phyloP scores from a whole-genome alignment of 2,888 invertebrate species.

The Leucophenga montana region DNA sequence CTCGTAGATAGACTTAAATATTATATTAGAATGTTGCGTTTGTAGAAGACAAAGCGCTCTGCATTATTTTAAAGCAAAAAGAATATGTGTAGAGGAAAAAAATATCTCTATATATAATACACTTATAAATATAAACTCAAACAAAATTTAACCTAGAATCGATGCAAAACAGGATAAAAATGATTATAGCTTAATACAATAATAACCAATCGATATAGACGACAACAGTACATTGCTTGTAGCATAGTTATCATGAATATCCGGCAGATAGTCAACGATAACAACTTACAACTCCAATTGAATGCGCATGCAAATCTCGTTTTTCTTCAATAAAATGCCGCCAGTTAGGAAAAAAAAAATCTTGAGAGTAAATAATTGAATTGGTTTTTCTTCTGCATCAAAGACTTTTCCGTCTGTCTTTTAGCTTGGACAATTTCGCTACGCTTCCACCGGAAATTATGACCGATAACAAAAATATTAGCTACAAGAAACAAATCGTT shows the following conservation, averaged over 20 bases:
- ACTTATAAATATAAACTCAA: conserved; percentile 1
- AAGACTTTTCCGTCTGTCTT: not conserved
- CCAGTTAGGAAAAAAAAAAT: conserved; percentile 15
- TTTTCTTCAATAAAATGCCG: conserved; percentile 4
- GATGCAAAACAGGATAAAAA: conserved; percentile 5
- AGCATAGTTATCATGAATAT: not conserved
- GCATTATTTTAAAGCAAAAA: too few relatives aligned
- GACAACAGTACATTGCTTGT: not conserved
- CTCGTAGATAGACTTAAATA: too few relatives aligned
- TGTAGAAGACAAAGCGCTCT: too few relatives aligned
- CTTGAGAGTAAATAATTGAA: not conserved
- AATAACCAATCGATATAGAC: not conserved
- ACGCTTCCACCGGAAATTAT: conserved; percentile 21
- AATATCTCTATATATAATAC: too few relatives aligned
- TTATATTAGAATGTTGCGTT: too few relatives aligned
- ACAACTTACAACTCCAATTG: not conserved
- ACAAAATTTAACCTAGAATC: not conserved
- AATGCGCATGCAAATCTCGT: conserved; percentile 4
- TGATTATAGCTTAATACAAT: conserved; percentile 5
- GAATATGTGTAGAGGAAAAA: too few relatives aligned
- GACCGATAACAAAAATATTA: not conserved
- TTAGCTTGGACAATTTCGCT: not conserved
- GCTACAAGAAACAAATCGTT: not conserved
- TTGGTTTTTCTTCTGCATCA: not conserved
- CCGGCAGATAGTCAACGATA: not conserved